Conservation (phyloP, 2,888 invertebrate genomes). For the Rotaria socialis region DNA sequence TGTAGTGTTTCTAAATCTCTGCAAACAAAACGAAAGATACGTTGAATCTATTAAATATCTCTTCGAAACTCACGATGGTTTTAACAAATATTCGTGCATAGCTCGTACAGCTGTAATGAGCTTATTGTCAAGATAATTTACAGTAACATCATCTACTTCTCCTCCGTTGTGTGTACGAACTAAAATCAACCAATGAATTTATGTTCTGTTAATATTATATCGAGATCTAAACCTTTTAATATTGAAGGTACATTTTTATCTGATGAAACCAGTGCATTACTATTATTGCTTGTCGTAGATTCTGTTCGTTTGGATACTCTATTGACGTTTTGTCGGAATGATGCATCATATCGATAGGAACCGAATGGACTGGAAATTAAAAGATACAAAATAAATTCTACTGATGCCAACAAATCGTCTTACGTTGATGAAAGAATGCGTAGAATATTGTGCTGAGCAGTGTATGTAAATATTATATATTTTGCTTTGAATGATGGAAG, state of each 20-base stretch:
- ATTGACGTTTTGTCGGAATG: background rate
- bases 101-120: slow-evolving; percentile 87
- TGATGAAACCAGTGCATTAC: background rate
- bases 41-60: too few relatives aligned
- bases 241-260: background rate
- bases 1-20: slow-evolving; percentile 76
- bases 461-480: background rate
- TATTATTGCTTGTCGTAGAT: background rate
- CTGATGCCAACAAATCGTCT: background rate
- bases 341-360: background rate
- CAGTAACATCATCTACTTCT: background rate
- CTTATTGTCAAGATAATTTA: slow-evolving; percentile 64
- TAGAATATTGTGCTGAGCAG: background rate
- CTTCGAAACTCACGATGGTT: slow-evolving; percentile 64
- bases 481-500: background rate
- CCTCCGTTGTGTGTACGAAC: background rate
- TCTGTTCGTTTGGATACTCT: background rate
- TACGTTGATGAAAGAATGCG: background rate
- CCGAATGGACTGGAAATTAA: background rate
- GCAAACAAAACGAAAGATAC: slow-evolving; percentile 38
- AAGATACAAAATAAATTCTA: background rate
- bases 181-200: background rate
- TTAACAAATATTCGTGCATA: slow-evolving; percentile 83
- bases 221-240: background rate
- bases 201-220: background rate